Base-by-base conservation (phyloP, 2,888 invertebrate genomes). In the Oxytorus armatus region DNA sequence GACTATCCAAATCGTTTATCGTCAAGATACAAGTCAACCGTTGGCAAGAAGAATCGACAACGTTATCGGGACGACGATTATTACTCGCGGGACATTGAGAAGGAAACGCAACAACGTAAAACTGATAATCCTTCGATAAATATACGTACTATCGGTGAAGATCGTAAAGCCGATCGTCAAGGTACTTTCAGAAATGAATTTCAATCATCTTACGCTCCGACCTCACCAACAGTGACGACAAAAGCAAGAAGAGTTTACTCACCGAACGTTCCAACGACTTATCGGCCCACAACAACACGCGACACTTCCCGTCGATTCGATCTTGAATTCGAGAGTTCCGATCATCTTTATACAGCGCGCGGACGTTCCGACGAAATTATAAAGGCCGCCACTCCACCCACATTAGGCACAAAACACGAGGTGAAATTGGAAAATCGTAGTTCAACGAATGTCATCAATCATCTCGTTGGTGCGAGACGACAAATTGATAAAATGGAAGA, bases 191-290 rank as follows among this genome's bases (percentile, higher is more conserved):
- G 79, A 16, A 84, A 89, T 72, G 84, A 83, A 29, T 88, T 87
- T 47, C 88, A 87, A 39, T 86, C 90, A 0, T 89, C 90, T 7
- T 90, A 90, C 69, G 90, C 90, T 2, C 90, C 90, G 0, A 90
- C 90, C 1, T 90, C 90, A 7, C 90, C 90, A 3, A 91, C 90
- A 0, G 89, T 90, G 0, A 90, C 90, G 14, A 90, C 90, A 0
- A 90, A 90, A 0, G 89, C 89, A 1, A 84, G 89, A 10, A 86
- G 85, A 82, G 88, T 86, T 39, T 91, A 90, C 44, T 90, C 90
- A 1, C 90, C 90, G 1, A 90, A 90, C 0, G 87, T 90, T 0
- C 90, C 90, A 1, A 88, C 87, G 18, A 89, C 87, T 11, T 85
- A 84, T 63, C 84, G 84, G 77, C 83, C 89, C 3, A 85, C 88